phyloP scores from a whole-genome alignment of 2,113 vertebrate genomes.

The Phyllostomus discolor region DNA sequence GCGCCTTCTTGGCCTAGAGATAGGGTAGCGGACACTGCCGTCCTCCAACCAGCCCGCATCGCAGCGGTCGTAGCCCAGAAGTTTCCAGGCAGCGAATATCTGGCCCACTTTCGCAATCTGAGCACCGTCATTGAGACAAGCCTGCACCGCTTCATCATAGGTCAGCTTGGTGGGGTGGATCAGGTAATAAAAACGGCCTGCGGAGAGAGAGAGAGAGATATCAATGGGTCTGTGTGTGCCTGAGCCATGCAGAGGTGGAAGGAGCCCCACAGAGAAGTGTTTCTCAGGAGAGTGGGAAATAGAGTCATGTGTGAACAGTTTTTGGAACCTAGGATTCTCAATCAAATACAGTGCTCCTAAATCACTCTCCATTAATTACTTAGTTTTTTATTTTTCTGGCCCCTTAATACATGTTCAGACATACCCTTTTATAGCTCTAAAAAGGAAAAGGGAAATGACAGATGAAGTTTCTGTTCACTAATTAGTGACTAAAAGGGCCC shows the following conservation, averaged over 20 bases:
- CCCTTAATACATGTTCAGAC: constrained; percentile 30
- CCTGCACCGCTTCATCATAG: constrained; percentile 89
- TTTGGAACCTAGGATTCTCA: not conserved
- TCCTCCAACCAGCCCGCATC: constrained; percentile 96
- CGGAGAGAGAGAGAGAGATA: not conserved
- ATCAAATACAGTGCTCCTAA: not conserved
- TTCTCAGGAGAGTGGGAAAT: fast-evolving
- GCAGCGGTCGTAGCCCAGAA: constrained; percentile 92
- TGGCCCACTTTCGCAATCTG: constrained; percentile 96
- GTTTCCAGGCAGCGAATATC: constrained; percentile 94
- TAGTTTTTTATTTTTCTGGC: not conserved
- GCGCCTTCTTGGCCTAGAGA: constrained; percentile 91
- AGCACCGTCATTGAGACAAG: constrained; percentile 86
- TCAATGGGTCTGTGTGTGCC: not conserved
- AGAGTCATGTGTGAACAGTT: not conserved
- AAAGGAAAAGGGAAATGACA: not conserved
- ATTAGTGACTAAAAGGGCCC: constrained; percentile 60
- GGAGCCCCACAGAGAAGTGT: not conserved
- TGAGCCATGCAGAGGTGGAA: too few species aligned
- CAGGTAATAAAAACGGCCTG: constrained; percentile 93
- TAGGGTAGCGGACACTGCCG: constrained; percentile 96
- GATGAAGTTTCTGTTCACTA: constrained; percentile 48
- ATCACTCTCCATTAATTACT: not conserved
- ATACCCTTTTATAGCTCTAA: not conserved
- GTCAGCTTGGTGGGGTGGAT: constrained; percentile 90